Evolutionary conservation across 2,888 invertebrate genomes (phyloP).

Genomic region (Caenorhabditis doughertyi): DNA sequence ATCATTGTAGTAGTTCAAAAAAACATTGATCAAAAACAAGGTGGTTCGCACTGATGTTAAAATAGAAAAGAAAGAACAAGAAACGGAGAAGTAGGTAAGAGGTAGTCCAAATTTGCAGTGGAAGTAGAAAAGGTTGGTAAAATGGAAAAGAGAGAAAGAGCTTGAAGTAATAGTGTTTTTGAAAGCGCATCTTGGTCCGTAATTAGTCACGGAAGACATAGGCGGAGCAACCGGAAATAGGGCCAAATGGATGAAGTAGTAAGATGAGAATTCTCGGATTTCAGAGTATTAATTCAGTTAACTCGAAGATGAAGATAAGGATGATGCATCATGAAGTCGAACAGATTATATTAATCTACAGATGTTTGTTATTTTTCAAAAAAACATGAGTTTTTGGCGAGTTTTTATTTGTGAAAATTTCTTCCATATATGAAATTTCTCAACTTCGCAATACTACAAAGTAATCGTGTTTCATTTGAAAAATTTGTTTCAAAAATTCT

Average conservation of each 20-base stretch:
- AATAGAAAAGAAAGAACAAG: background rate
- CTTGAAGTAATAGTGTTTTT: slow-evolving; percentile 54
- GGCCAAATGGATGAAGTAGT: slow-evolving; percentile 15
- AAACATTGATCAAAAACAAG: slow-evolving; percentile 21
- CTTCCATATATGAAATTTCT: too few species aligned
- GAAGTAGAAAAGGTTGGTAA: slow-evolving; percentile 6
- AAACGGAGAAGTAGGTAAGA: slow-evolving; percentile 26
- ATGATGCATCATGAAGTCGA: background rate
- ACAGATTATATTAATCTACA: background rate
- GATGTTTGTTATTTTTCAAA: background rate
- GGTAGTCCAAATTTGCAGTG: background rate
- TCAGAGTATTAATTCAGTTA: slow-evolving; percentile 24
- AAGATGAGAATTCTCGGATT: slow-evolving; percentile 28
- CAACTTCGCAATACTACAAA: too few species aligned
- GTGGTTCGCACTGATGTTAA: slow-evolving; percentile 32
- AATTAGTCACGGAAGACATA: slow-evolving; percentile 59
- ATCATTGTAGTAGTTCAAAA: slow-evolving; percentile 16
- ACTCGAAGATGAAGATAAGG: background rate
- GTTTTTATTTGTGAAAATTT: too few species aligned
- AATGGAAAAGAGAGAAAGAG: slow-evolving; percentile 24
- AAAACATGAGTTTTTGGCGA: background rate
- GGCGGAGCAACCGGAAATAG: slow-evolving; percentile 52
- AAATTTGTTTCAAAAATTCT: too few species aligned
- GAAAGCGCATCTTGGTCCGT: slow-evolving; percentile 53
- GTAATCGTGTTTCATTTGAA: too few species aligned